Evolutionary conservation across 2,797 vertebrate genomes (phyloP).

Genomic region (Hippocampus kuda): DNA sequence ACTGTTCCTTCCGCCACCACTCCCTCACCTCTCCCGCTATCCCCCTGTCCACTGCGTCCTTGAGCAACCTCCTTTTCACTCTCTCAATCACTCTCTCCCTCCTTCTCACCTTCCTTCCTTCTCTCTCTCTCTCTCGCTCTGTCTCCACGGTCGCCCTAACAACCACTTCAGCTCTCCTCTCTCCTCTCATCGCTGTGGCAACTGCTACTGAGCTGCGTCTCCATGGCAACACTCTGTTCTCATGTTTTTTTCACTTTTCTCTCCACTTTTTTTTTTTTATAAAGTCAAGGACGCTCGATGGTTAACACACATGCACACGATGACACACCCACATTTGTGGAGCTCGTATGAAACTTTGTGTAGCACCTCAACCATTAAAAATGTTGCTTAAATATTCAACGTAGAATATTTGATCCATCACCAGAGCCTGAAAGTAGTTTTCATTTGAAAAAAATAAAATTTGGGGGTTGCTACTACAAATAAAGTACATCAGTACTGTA

Average conservation of each 20-base stretch:
- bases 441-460: too few species aligned
- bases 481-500: too few species aligned
- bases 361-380: too few species aligned
- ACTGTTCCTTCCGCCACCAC: too few species aligned
- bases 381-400: too few species aligned
- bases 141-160: constrained; percentile 52
- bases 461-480: too few species aligned
- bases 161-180: constrained; percentile 60
- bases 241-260: constrained; percentile 24
- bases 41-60: neutral
- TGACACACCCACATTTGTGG: neutral
- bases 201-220: constrained; percentile 65
- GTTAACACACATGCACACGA: neutral
- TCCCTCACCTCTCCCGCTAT: neutral
- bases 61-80: neutral
- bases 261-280: constrained; percentile 25
- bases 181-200: constrained; percentile 61
- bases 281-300: constrained; percentile 55
- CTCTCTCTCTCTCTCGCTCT: constrained; percentile 16
- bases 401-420: neutral
- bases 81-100: neutral
- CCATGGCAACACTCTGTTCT: constrained; percentile 67
- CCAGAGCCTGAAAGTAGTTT: neutral
- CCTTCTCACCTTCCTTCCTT: neutral
- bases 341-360: neutral